Conservation (phyloP, 2,888 invertebrate genomes). For the Eurois occulta region DNA sequence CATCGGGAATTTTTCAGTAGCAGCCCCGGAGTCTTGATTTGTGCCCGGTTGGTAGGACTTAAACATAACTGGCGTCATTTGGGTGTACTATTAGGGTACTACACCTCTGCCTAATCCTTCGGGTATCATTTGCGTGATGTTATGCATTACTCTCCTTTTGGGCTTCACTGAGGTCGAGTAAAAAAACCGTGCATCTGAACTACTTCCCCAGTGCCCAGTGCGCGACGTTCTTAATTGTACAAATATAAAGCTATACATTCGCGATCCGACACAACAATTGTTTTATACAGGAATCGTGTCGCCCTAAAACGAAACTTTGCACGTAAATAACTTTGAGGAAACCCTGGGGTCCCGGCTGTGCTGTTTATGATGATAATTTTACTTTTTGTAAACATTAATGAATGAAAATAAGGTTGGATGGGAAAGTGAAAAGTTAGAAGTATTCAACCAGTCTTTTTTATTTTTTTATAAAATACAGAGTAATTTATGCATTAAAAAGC, state of each 20-base stretch:
- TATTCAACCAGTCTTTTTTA: not conserved
- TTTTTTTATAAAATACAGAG: too few species aligned
- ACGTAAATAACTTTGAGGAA: conserved; percentile 69
- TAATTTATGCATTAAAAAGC: not conserved
- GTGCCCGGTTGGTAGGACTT: not conserved
- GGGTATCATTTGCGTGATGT: not conserved
- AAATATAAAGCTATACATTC: conserved; percentile 58
- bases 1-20: not conserved
- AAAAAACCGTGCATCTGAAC: not conserved
- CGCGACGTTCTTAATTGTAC: conserved; percentile 29
- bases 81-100: not conserved
- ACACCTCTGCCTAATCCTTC: not conserved
- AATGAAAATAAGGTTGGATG: conserved; percentile 58
- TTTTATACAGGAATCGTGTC: conserved; percentile 63
- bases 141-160: not conserved
- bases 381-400: conserved; percentile 65
- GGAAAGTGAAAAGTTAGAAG: conserved; percentile 48
- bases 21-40: not conserved
- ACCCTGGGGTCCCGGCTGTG: conserved; percentile 56
- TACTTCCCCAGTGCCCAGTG: conserved; percentile 15
- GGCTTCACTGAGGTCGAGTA: not conserved
- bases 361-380: conserved; percentile 65
- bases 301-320: conserved; percentile 62
- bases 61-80: not conserved
- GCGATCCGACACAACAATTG: conserved; percentile 63